These are phyloP conservation scores for Conistra vaccinii DNA, from an alignment of 2,888 invertebrate genomes.

Conservation along the genomic window DNA sequence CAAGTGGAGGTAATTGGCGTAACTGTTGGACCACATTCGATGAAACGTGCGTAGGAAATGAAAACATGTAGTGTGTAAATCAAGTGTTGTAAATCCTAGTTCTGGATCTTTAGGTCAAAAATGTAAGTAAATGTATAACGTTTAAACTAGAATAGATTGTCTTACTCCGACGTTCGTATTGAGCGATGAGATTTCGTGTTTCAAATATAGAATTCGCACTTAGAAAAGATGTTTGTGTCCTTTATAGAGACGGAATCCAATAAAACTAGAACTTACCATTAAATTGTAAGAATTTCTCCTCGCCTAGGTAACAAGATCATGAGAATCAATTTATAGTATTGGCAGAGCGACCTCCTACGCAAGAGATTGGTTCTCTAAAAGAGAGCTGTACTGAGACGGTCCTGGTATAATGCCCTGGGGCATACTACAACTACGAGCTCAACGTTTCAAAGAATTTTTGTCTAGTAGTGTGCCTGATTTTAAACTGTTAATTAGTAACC, in stretches of 20 bases:
- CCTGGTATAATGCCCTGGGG: conserved; percentile 18
- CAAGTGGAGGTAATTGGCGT: conserved; percentile 52
- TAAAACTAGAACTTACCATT: conserved; percentile 30
- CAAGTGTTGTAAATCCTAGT: conserved; percentile 23
- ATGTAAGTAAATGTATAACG: neutral
- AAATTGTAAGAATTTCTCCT: conserved; percentile 29
- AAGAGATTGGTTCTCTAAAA: neutral
- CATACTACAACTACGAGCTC: neutral
- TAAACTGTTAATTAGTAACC: conserved; percentile 9
- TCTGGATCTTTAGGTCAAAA: conserved; percentile 1
- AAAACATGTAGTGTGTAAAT: conserved; percentile 18
- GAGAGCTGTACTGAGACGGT: neutral
- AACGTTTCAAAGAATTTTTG: neutral
- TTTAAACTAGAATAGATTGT: neutral
- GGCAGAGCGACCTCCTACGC: neutral
- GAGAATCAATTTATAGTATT: conserved; percentile 24
- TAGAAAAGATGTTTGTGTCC: neutral
- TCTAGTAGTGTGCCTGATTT: neutral
- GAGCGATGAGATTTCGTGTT: conserved; percentile 4
- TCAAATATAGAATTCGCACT: neutral
- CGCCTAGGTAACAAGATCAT: conserved; percentile 23
- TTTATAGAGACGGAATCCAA: neutral
- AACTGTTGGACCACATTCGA: conserved; percentile 52
- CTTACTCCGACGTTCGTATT: neutral
- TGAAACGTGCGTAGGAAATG: conserved; percentile 40